phyloP scores from a whole-genome alignment of 2,888 invertebrate species.

The Steinernema carpocapsae region DNA sequence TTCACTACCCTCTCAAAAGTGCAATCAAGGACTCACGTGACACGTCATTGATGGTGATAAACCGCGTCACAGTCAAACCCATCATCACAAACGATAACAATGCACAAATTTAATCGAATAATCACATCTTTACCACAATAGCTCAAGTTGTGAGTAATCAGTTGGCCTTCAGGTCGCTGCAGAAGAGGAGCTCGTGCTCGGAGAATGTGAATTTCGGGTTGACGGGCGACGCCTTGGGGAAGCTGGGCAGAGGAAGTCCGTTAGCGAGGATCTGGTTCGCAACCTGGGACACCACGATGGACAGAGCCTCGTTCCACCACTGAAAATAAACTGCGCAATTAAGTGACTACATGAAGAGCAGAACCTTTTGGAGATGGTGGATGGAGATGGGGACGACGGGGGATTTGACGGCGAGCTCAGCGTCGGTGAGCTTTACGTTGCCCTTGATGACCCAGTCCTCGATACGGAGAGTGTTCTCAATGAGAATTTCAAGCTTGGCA shows the following conservation, averaged over 20 bases:
- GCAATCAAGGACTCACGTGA: too few species aligned
- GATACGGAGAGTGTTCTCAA: slow-evolving; percentile 23
- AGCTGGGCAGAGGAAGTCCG: slow-evolving; percentile 18
- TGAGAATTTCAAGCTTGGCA: slow-evolving; percentile 9
- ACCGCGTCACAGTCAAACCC: too few species aligned
- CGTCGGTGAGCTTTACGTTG: slow-evolving; percentile 13
- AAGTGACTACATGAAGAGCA: background rate
- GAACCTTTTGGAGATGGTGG: slow-evolving; percentile 14
- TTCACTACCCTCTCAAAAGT: too few species aligned
- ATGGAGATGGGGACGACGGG: slow-evolving; percentile 21
- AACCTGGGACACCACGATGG: background rate
- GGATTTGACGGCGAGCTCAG: background rate
- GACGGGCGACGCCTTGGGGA: background rate
- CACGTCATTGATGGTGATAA: too few species aligned
- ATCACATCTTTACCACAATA: too few species aligned
- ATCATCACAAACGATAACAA: too few species aligned
- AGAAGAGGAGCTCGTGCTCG: slow-evolving; percentile 2
- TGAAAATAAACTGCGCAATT: background rate
- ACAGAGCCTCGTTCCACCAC: slow-evolving; percentile 23
- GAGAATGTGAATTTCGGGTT: slow-evolving; percentile 11
- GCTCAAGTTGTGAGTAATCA: too few species aligned
- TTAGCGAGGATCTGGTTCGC: background rate
- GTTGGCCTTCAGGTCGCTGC: slow-evolving; percentile 21
- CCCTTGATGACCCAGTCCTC: slow-evolving; percentile 32
- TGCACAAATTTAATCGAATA: too few species aligned